Evolutionary conservation across 2,797 vertebrate genomes (phyloP), one percentile per base, ranked within the genome.

Genomic region (Sebastes baramenuke): DNA sequence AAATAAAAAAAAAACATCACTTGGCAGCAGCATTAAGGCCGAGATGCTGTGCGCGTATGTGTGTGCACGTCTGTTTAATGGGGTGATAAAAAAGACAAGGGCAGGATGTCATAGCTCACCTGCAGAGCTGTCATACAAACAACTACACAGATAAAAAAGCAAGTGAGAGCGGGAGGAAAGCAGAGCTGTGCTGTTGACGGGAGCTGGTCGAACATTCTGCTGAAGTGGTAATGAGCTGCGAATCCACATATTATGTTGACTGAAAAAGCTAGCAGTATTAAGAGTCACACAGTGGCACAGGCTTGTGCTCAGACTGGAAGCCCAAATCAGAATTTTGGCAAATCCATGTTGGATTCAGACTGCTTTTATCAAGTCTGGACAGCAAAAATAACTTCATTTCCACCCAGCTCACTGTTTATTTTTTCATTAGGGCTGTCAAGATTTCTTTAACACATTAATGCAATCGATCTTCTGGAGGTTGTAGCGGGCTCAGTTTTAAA

Each of bases 91-190:
- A 75, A 72, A 76, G 29, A 78, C 59, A 46, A 65, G 67, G 73
- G 34, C 64, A 42, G 42, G 29, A 38, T 67, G 77, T 80, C 24
- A 65, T 7, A 9, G 76, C 81, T 86, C 72, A 80, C 77, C 84
- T 86, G 65, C 75, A 71, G 76, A 77, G 80, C 67, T 60, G 85
- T 85, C 80, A 71, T 20, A 75, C 72, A 77, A 72, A 82, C 67
- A 84, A 64, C 34, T 36, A n/a, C 29, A 62, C 38, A 42, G 34
- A 82, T 69, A 29, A 27, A 66, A 79, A 86, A 32, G 61, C 62
- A 20, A 38, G 42, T 2, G 22, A 59, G 30, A 56, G 72, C 58
- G 22, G 66, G 8, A 67, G 73, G 29, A 75, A 34, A 76, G 69
- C 60, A 4, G 36, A 34, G 42, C 24, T 1, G 46, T 4, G 64